These are phyloP conservation scores for Moxostoma hubbsi DNA, from an alignment of 2,797 vertebrate species.

Conservation along the genomic window DNA sequence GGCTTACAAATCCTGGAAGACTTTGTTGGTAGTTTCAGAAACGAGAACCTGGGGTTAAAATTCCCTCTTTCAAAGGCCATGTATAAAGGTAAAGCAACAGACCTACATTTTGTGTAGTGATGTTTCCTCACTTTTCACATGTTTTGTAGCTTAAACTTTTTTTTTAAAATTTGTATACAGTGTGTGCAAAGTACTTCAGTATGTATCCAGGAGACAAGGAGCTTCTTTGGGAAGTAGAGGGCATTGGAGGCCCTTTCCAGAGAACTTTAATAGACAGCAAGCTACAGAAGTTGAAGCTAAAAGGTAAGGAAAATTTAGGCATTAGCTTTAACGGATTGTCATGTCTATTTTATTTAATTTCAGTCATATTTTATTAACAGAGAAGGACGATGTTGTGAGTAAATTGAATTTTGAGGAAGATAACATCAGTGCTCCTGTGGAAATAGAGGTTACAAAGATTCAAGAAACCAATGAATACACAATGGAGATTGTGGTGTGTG, in stretches of 20 bases:
- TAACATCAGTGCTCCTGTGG: slow-evolving; percentile 59
- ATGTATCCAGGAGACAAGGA: slow-evolving; percentile 79
- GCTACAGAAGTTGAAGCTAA: slow-evolving; percentile 69
- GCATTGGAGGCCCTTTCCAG: slow-evolving; percentile 79
- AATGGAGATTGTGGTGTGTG: slow-evolving; percentile 57
- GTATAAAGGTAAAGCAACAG: slow-evolving; percentile 78
- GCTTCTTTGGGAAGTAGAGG: slow-evolving; percentile 86
- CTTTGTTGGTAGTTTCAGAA: slow-evolving; percentile 83
- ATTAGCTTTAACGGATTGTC: background rate
- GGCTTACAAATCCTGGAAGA: slow-evolving; percentile 87
- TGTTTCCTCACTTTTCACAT: too few species aligned
- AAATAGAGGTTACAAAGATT: slow-evolving; percentile 51
- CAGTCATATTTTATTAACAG: slow-evolving; percentile 45
- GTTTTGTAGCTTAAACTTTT: too few species aligned
- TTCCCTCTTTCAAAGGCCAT: slow-evolving; percentile 82
- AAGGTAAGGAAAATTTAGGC: slow-evolving; percentile 67
- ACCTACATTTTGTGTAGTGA: background rate
- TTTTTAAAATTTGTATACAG: slow-evolving; percentile 66
- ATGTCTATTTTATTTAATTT: too few species aligned
- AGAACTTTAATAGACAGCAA: slow-evolving; percentile 73
- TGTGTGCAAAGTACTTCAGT: slow-evolving; percentile 84
- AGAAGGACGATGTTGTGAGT: slow-evolving; percentile 56
- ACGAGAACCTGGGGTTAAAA: slow-evolving; percentile 79
- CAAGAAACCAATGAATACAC: slow-evolving; percentile 61
- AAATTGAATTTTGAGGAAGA: slow-evolving; percentile 50